A percentile compares a stretch with the other conserved stretches of the same genome.
phyloP scores from a whole-genome alignment of 2,888 invertebrate species.

The Anoncus sp. region DNA sequence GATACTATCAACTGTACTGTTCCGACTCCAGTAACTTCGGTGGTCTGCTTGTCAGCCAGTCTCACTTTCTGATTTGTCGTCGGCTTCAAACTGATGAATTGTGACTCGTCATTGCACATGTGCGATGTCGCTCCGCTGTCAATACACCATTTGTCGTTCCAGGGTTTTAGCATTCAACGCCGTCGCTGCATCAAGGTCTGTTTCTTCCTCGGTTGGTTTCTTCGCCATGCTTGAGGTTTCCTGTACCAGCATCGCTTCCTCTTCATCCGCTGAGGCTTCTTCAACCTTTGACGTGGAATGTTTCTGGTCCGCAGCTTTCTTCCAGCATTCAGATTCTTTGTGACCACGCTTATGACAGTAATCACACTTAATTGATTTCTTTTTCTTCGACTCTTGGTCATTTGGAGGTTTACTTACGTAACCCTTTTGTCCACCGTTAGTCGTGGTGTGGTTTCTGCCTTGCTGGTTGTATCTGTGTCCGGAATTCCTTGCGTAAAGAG shows the following conservation, averaged over 20 bases:
- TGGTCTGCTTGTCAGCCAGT: not conserved
- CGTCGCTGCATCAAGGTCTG: not conserved
- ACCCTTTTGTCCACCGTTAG: too few species aligned
- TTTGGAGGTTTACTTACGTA: not conserved
- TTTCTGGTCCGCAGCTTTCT: not conserved
- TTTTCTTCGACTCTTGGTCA: not conserved
- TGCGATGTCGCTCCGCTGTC: slow-evolving; percentile 18
- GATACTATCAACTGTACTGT: slow-evolving; percentile 2
- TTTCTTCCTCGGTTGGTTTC: slow-evolving; percentile 9
- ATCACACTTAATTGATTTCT: not conserved
- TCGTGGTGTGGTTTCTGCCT: too few species aligned
- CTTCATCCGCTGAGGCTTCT: not conserved
- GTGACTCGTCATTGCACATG: not conserved
- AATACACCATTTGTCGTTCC: slow-evolving; percentile 4
- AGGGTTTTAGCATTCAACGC: slow-evolving; percentile 4
- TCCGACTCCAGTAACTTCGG: not conserved
- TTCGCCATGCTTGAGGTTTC: too few species aligned
- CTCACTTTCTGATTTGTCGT: not conserved
- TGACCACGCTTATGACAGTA: slow-evolving; percentile 19
- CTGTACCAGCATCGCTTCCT: too few species aligned
- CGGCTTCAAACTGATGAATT: not conserved
- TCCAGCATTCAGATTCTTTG: slow-evolving; percentile 37
- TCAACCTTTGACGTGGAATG: not conserved
- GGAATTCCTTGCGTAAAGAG: not conserved
- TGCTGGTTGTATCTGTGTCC: too few species aligned